Base-by-base conservation (phyloP, 2,797 vertebrate species). In the Hippopotamyrus pictus region DNA sequence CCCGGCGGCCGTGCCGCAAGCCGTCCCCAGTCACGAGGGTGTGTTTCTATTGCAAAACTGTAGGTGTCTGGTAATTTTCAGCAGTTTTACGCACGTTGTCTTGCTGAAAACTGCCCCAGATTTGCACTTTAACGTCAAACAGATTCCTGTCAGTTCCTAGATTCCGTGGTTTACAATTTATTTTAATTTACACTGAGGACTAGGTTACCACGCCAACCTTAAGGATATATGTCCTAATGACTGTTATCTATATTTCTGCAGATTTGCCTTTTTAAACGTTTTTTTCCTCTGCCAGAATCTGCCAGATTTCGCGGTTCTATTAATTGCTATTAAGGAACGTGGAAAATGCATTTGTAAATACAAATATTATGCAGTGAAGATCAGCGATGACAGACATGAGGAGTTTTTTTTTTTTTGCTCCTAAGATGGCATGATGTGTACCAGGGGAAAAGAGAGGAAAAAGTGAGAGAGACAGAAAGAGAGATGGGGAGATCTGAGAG, bases 131-230 rank as follows among this genome's bases (percentile, higher is more conserved):
- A 96, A 95, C 88, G 91, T 95, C 94, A 93, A 95, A 94, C 94
- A 92, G 95, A 95, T 95, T 95, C 94, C 93, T 94, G 93, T 95
- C 92, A 90, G 95, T 93, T 94, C 94, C 94, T 95, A 93, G 92
- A 95, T 94, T 94, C 93, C 94, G 90, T 94, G 95, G 96, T 96
- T 96, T 96, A 96, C 96, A 96, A 96, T 95, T 96, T 94, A 94
- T 92, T 95, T 95, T 95, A 93, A 93, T 94, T 94, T 94, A 94
- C 91, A 93, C 94, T 92, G 94, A 95, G 94, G 93, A 95, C 95
- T 95, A 91, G 94, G 95, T 94, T 95, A 96, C 95, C 95, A 95
- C 96, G 94, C 96, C 96, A 96, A 96, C 96, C 96, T 96, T 96
- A 96, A 96, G 94, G 95, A 96, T 93, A 93, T 59, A 95, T 93